Percentiles rank a stretch among this genome's conserved stretches.
Evolutionary conservation across 1,140 invertebrate species (phyloP).

Genomic region (Caenorhabditis inopinata): DNA sequence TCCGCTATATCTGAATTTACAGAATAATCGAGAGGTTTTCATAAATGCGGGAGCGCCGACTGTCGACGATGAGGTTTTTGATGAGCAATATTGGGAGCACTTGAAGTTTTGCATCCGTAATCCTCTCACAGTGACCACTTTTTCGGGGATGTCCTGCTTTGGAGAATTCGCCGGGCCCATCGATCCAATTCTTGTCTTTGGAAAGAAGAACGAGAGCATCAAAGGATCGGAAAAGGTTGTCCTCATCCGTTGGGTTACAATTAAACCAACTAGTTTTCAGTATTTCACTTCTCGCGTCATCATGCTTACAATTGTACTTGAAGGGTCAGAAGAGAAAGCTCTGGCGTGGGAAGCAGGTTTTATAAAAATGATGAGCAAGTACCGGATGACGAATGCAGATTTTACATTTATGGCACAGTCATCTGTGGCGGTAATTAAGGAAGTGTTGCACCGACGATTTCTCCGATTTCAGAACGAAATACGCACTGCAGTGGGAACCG

Average conservation of each 20-base stretch:
- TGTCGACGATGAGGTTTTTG: neutral
- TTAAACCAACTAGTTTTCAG: neutral
- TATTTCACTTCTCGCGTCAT: neutral
- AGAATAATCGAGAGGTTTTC: neutral
- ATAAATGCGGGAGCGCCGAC: neutral
- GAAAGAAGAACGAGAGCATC: constrained; percentile 73
- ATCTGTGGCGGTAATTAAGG: constrained; percentile 60
- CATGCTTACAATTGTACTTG: neutral
- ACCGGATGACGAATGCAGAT: constrained; percentile 78
- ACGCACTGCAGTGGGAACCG: constrained; percentile 83
- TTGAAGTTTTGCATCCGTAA: neutral
- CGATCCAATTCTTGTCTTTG: constrained; percentile 84
- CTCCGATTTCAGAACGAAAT: constrained; percentile 78
- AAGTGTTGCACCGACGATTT: neutral
- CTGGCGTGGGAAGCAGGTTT: constrained; percentile 56
- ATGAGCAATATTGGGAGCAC: neutral
- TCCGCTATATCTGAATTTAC: neutral
- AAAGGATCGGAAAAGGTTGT: neutral
- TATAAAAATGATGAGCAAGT: constrained; percentile 83
- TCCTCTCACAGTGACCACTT: neutral
- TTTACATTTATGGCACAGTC: constrained; percentile 78
- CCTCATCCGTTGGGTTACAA: too few species aligned
- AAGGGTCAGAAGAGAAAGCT: neutral
- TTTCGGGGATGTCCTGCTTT: constrained; percentile 72
- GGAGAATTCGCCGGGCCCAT: constrained; percentile 85